These are phyloP conservation scores for Holcopasites calliopsidis DNA, from an alignment of 1,140 invertebrate species.

Conservation along the genomic window DNA sequence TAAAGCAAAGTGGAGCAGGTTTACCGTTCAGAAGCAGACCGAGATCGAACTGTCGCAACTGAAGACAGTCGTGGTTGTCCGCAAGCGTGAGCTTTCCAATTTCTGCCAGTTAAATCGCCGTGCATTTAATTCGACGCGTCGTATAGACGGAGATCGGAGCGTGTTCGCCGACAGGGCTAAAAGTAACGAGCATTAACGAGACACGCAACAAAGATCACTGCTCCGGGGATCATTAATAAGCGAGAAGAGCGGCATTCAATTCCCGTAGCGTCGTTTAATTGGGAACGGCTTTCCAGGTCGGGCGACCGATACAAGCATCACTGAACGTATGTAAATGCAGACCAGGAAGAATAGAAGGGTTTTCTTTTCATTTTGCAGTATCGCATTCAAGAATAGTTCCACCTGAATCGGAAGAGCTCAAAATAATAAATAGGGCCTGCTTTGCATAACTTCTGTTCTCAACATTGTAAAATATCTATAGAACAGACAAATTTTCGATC, in stretches of 20 bases:
- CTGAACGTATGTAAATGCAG: too few relatives aligned
- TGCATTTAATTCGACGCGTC: slow-evolving; percentile 1
- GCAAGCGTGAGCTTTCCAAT: neutral
- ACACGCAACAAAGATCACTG: slow-evolving; percentile 33
- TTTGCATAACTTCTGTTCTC: too few relatives aligned
- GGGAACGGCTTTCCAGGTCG: slow-evolving; percentile 10
- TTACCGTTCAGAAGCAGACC: neutral
- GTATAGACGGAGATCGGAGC: slow-evolving; percentile 19
- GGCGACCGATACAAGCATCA: neutral
- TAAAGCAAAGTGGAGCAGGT: neutral
- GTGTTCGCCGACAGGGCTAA: neutral
- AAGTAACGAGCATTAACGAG: slow-evolving; percentile 36
- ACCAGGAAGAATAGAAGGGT: too few relatives aligned
- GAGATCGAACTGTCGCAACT: neutral
- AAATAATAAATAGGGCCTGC: too few relatives aligned
- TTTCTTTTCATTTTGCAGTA: too few relatives aligned
- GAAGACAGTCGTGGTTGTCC: neutral
- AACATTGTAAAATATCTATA: too few relatives aligned
- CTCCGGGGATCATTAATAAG: slow-evolving; percentile 21
- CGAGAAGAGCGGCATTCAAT: slow-evolving; percentile 9
- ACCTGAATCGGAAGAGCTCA: too few relatives aligned
- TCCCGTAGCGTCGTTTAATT: slow-evolving; percentile 28
- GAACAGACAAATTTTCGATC: too few relatives aligned
- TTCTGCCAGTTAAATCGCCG: slow-evolving; percentile 21
- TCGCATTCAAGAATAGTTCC: too few relatives aligned